A percentile compares a stretch with the other conserved stretches of the same genome.
Evolutionary conservation across 1,140 invertebrate genomes (phyloP).

Genomic region (Mycetomoellerius zeteki): DNA sequence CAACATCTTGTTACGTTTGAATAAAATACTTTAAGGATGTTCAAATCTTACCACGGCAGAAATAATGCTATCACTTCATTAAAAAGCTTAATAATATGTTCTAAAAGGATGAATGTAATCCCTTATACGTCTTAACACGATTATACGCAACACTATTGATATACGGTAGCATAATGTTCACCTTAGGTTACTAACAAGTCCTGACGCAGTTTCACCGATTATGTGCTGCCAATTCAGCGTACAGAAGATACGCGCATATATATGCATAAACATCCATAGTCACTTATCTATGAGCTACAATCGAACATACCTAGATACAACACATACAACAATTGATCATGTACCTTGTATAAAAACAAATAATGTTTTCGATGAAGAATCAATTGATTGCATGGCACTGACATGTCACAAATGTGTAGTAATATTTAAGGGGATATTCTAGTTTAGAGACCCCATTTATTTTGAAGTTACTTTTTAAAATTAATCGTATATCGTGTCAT

Average conservation of each 20-base stretch:
- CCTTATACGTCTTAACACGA: too few species aligned
- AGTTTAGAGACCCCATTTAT: too few species aligned
- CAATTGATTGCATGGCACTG: background rate
- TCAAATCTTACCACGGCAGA: too few species aligned
- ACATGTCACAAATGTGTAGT: too few species aligned
- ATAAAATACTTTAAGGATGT: too few species aligned
- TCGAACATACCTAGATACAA: slow-evolving; percentile 48
- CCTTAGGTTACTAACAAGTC: slow-evolving; percentile 66
- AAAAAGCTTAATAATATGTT: too few species aligned
- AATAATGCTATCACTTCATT: too few species aligned
- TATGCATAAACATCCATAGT: slow-evolving; percentile 41
- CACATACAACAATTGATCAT: slow-evolving; percentile 29
- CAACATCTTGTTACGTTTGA: too few species aligned
- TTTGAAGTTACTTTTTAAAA: too few species aligned
- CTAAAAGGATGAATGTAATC: too few species aligned
- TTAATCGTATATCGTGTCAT: too few species aligned
- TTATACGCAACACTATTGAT: slow-evolving; percentile 70
- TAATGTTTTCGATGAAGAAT: slow-evolving; percentile 31
- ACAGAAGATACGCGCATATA: slow-evolving; percentile 46
- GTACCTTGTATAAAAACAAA: background rate
- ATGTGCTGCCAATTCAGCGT: slow-evolving; percentile 68
- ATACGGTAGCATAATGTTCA: slow-evolving; percentile 69
- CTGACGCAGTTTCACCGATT: slow-evolving; percentile 69
- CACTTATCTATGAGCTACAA: slow-evolving; percentile 34
- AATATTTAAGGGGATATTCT: too few species aligned